phyloP scores from a whole-genome alignment of 2,888 invertebrate genomes.

The Cylindroiulus punctatus region DNA sequence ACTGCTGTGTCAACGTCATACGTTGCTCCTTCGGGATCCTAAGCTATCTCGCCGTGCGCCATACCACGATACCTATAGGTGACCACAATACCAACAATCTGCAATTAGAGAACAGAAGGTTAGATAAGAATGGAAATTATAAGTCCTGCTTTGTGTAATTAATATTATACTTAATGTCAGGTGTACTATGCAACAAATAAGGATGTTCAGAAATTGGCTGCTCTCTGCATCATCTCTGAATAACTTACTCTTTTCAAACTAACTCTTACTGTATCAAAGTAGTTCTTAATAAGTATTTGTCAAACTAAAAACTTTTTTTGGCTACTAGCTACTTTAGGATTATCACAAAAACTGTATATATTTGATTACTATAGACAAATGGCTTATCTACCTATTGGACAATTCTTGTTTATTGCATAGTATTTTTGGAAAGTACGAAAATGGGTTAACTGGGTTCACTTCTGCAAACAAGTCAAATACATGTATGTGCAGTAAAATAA shows the following conservation, averaged over 20 bases:
- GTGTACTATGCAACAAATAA: not conserved
- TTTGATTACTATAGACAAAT: no score
- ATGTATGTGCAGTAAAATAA: slow-evolving; percentile 13
- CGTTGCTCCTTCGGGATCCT: not conserved
- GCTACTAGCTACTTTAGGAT: no score
- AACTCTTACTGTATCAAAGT: no score
- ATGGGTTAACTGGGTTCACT: not conserved
- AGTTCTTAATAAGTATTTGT: no score
- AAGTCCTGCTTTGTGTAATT: no score
- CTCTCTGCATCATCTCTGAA: no score
- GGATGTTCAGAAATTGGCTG: not conserved
- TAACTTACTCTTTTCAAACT: no score
- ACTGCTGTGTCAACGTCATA: not conserved
- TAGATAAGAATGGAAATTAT: not conserved
- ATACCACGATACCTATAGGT: slow-evolving; percentile 80
- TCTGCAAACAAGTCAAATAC: not conserved
- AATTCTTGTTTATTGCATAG: slow-evolving; percentile 19
- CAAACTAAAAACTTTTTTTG: no score
- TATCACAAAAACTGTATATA: no score
- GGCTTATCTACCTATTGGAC: no score
- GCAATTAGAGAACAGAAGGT: slow-evolving; percentile 64
- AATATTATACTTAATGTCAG: not conserved
- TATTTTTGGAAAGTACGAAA: not conserved
- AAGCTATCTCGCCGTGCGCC: slow-evolving; percentile 57
- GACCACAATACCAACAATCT: slow-evolving; percentile 85